Evolutionary conservation across 2,113 vertebrate genomes (phyloP).

Genomic region (Polypterus bichir): DNA sequence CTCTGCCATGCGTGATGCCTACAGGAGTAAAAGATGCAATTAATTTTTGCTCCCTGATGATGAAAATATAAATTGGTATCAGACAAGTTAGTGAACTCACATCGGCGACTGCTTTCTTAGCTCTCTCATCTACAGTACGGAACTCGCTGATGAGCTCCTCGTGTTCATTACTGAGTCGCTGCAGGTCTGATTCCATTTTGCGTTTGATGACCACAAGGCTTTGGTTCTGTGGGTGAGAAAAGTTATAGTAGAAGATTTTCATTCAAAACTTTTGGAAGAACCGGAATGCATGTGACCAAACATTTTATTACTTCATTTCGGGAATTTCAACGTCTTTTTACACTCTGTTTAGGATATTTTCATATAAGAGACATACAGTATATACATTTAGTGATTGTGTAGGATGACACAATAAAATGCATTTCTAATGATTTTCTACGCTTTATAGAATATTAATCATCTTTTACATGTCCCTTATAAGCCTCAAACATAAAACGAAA

Average conservation of each 20-base stretch:
- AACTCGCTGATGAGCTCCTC: conserved; percentile 52
- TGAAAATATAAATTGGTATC: neutral
- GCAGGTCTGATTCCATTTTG: conserved; percentile 50
- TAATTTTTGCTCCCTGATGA: neutral
- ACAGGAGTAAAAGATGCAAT: too few species aligned
- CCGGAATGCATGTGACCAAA: neutral
- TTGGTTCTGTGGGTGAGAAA: conserved; percentile 40
- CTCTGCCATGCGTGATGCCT: conserved; percentile 51
- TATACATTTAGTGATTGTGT: too few species aligned
- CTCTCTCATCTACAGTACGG: conserved; percentile 41
- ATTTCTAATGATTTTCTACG: too few species aligned
- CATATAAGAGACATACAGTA: neutral
- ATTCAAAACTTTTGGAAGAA: neutral
- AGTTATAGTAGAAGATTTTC: neutral
- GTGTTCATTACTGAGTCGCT: conserved; percentile 38
- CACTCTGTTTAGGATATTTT: neutral
- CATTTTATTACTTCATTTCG: neutral
- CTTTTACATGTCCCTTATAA: too few species aligned
- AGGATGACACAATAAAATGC: too few species aligned
- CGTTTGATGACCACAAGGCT: conserved; percentile 42
- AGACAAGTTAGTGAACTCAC: conserved; percentile 21
- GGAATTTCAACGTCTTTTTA: neutral
- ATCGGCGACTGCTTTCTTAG: conserved; percentile 46
- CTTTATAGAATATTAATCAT: too few species aligned
- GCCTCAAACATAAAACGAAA: too few species aligned